Conservation (phyloP, 2,797 vertebrate species). For the Acanthurus leucopareius region DNA sequence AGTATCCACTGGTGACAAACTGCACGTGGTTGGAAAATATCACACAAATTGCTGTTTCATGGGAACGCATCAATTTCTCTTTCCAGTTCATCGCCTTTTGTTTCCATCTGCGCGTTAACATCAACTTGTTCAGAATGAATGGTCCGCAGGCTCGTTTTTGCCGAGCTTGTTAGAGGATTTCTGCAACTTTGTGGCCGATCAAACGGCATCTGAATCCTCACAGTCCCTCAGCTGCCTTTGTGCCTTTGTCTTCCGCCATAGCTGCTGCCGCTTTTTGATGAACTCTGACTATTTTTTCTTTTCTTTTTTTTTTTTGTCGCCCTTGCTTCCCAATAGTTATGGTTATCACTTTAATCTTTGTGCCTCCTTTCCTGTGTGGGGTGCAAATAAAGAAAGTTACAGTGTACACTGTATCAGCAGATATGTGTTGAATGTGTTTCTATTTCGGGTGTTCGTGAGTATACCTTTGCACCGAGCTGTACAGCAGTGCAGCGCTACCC, state of each 20-base stretch:
- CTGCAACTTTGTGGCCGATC: constrained; percentile 54
- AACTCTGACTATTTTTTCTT: neutral
- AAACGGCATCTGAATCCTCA: constrained; percentile 41
- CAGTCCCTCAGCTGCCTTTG: constrained; percentile 38
- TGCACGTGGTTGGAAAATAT: constrained; percentile 35
- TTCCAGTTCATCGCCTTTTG: constrained; percentile 31
- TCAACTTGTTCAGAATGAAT: constrained; percentile 29
- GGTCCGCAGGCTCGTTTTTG: neutral
- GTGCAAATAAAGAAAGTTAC: constrained; percentile 33
- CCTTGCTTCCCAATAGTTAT: constrained; percentile 1
- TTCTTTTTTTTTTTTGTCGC: constrained; percentile 22
- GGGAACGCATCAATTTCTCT: constrained; percentile 19
- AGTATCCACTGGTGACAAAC: constrained; percentile 38
- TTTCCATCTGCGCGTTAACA: constrained; percentile 23
- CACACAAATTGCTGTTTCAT: constrained; percentile 15
- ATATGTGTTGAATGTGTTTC: constrained; percentile 27
- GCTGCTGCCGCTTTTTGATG: constrained; percentile 20
- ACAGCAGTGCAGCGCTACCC: constrained; percentile 32
- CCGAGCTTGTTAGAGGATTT: constrained; percentile 55
- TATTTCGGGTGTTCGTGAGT: constrained; percentile 29
- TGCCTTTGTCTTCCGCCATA: constrained; percentile 34
- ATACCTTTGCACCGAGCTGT: constrained; percentile 36
- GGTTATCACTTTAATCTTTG: constrained; percentile 39
- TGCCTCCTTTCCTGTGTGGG: neutral
- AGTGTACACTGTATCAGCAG: constrained; percentile 1